Evolutionary conservation across 2,113 vertebrate genomes (phyloP).

Genomic region (Tamias sibiricus): DNA sequence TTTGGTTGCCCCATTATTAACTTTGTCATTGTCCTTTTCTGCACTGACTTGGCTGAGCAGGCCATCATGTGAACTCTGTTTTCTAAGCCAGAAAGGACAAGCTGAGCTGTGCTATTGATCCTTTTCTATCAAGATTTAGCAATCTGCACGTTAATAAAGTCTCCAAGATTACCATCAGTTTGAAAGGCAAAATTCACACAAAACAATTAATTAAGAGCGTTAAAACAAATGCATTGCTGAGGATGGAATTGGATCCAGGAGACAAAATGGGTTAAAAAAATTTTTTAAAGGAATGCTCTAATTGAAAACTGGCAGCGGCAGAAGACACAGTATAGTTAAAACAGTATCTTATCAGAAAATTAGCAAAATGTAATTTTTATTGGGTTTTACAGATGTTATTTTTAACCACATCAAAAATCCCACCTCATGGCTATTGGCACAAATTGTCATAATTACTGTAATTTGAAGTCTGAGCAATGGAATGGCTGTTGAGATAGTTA

Average conservation of each 20-base stretch:
- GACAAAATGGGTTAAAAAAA: slow-evolving; percentile 84
- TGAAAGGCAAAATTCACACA: slow-evolving; percentile 89
- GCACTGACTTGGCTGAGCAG: slow-evolving; percentile 80
- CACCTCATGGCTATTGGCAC: slow-evolving; percentile 90
- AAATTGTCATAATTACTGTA: slow-evolving; percentile 92
- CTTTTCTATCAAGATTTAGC: slow-evolving; percentile 79
- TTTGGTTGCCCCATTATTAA: slow-evolving; percentile 63
- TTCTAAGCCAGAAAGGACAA: slow-evolving; percentile 81
- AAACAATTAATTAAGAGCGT: slow-evolving; percentile 91
- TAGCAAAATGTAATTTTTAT: slow-evolving; percentile 92
- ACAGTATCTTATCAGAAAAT: slow-evolving; percentile 92
- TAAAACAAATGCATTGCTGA: slow-evolving; percentile 89
- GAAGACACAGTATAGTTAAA: slow-evolving; percentile 85
- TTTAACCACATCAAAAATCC: slow-evolving; percentile 92
- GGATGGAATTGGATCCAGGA: slow-evolving; percentile 85
- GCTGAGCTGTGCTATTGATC: slow-evolving; percentile 60
- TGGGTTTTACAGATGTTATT: slow-evolving; percentile 91
- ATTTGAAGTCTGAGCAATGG: slow-evolving; percentile 89
- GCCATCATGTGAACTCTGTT: slow-evolving; percentile 75
- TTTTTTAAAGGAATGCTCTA: slow-evolving; percentile 87
- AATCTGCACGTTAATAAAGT: slow-evolving; percentile 86
- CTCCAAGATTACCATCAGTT: slow-evolving; percentile 87
- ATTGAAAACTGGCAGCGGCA: slow-evolving; percentile 86
- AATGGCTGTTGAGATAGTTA: slow-evolving; percentile 88
- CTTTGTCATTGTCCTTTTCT: slow-evolving; percentile 73